Conservation (phyloP, 2,797 vertebrate genomes). For the Tangara arthus region DNA sequence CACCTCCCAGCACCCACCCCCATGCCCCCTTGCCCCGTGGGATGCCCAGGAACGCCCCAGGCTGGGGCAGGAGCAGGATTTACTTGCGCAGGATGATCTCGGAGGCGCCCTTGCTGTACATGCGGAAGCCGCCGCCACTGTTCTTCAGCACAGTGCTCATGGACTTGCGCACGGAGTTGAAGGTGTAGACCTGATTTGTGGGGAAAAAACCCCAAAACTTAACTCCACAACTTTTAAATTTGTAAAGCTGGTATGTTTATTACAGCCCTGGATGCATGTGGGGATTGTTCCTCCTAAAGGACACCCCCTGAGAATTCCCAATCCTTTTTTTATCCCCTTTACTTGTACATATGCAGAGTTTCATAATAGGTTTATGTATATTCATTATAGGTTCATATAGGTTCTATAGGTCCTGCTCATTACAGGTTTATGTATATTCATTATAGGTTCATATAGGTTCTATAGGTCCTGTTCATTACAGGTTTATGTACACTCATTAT, state of each 20-base stretch:
- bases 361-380: not conserved
- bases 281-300: too few species aligned
- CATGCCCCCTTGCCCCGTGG: too few species aligned
- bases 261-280: not conserved
- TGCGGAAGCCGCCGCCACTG: conserved; percentile 82
- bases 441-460: too few species aligned
- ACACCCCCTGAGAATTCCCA: not conserved
- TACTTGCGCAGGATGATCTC: conserved; percentile 97
- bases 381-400: too few species aligned
- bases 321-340: not conserved
- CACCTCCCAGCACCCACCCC: not conserved
- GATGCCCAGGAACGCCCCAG: not conserved
- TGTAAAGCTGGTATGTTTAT: not conserved
- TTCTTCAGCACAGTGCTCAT: conserved; percentile 95
- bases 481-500: too few species aligned
- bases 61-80: not conserved
- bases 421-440: too few species aligned
- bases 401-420: too few species aligned
- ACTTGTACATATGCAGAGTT: not conserved
- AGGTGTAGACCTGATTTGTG: conserved; percentile 88
- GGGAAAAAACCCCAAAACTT: not conserved
- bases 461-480: too few species aligned
- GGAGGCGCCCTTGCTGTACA: conserved; percentile 98
- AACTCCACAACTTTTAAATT: not conserved
- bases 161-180: conserved; percentile 95